phyloP scores from a whole-genome alignment of 2,797 vertebrate genomes.

The Pteronotus mesoamericanus region DNA sequence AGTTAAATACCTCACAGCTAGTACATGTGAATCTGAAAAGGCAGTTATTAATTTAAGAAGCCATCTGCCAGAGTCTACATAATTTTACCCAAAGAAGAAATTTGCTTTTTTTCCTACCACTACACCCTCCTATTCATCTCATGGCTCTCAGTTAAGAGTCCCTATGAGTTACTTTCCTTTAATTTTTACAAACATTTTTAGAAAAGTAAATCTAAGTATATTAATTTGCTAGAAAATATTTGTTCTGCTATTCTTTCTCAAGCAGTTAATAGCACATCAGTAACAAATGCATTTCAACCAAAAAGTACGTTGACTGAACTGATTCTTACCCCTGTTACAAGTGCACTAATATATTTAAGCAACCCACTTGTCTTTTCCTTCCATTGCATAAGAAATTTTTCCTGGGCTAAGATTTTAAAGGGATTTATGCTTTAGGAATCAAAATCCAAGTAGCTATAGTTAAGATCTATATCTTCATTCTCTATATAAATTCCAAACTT shows the following conservation, averaged over 20 bases:
- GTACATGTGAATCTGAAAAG: neutral
- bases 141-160: neutral
- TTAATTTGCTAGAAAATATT: neutral
- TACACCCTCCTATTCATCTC: neutral
- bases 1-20: neutral
- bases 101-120: neutral
- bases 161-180: neutral
- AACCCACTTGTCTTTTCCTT: neutral
- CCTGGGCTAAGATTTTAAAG: neutral
- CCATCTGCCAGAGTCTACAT: neutral
- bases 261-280: neutral
- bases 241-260: neutral
- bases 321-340: neutral
- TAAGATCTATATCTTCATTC: neutral
- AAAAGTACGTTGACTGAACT: neutral
- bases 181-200: constrained; percentile 8
- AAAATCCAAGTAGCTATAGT: neutral
- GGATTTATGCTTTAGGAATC: neutral
- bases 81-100: neutral
- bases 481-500: constrained; percentile 5
- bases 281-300: neutral
- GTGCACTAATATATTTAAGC: neutral
- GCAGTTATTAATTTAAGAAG: neutral
- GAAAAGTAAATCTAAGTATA: neutral
- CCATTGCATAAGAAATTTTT: neutral